Base-by-base conservation (phyloP, 2,888 invertebrate genomes). In the Leptodirus hochenwartii region DNA sequence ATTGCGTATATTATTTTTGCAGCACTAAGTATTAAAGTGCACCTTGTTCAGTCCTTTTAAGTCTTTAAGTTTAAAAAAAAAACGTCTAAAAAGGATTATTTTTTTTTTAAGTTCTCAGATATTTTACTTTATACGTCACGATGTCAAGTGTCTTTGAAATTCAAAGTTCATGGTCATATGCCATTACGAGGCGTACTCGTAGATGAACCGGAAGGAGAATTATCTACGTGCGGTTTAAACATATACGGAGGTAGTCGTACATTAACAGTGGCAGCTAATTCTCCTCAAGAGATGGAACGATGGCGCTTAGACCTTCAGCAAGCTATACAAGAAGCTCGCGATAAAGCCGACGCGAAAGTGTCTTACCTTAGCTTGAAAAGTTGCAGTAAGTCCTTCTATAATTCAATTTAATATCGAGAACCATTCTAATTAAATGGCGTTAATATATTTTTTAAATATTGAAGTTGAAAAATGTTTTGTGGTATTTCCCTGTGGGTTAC, bases 91-190 rank as follows among this genome's bases (percentile, higher is more conserved):
- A n/a, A n/a, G n/a, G n/a, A n/a, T n/a, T n/a, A 20, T 39, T 38
- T 37, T 35, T 34, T 34, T 37, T 53, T 56, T 20, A 56, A 87
- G 85, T 91, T 95, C 60, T 87, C 81, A 28, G 95, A 96, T 56
- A 72, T 91, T 49, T 53, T 95, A 38, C 63, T 95, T 31, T 80
- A 93, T 51, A 78, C 71, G 45, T 78, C 69, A 52, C 64, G 66
- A 33, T 71, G 75, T 32, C 73, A 72, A 39, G 66, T 73, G 3
- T 66, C 62, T 36, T 62, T 69, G 40, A 72, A 72, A 47, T 95
- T 95, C 58, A 82, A 82, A 48, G 84, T 91, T 34, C 85, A 91
- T 48, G 78, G 80, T 0, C 88, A 84, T 47, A 64, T 90, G 42
- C 78, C 88, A 9, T 62, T 93, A 5, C 66, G 76, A 38, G 73